Base-by-base conservation (phyloP, 2,797 vertebrate species). In the Iguana delicatissima region DNA sequence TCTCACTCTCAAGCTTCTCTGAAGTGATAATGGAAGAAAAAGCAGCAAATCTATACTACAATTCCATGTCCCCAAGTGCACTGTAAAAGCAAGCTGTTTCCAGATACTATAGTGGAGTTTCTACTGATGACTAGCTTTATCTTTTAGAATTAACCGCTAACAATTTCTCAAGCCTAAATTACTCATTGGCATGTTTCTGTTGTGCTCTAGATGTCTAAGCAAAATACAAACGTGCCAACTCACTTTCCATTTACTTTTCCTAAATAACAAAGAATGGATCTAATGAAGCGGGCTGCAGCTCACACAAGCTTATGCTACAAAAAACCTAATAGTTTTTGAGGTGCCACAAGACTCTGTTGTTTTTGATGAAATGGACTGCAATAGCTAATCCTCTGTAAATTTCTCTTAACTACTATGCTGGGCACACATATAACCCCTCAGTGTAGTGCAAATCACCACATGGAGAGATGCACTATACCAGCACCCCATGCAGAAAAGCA, bases 1-100 rank as follows among this genome's bases (percentile, higher is more conserved):
- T 99, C 96, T 99, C 98, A 0, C 99, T 98, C 94, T 99, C 99
- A 89, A 99, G 98, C 96, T 99, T 99, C 94, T 99, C 99, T 99
- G 94, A 83, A 95, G 83, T 55, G 72, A 93, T 59, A 96, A 92
- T 0, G 77, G 62, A 90, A 94, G n/a, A 10, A 94, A 91, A 95
- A 83, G 80, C 87, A 79, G 59, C 0, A 42, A 80, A 46, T 92
- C 52, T 94, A 62, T 74, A 87, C 46, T 42, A 87, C 67, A 81
- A 55, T 6, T 80, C n/a, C 69, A 92, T 72, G 55, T 67, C 55
- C 18, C 29, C 80, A 89, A 1, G 18, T 93, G 87, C 80, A 93
- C 72, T 4, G 85, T 80, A 64, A 93, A 93, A 64, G 86, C 14
- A 77, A 91, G 42, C 74, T 35, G 83, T 8, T 87, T 64, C n/a